phyloP scores from a whole-genome alignment of 2,113 vertebrate genomes.

The Anas platyrhynchos region DNA sequence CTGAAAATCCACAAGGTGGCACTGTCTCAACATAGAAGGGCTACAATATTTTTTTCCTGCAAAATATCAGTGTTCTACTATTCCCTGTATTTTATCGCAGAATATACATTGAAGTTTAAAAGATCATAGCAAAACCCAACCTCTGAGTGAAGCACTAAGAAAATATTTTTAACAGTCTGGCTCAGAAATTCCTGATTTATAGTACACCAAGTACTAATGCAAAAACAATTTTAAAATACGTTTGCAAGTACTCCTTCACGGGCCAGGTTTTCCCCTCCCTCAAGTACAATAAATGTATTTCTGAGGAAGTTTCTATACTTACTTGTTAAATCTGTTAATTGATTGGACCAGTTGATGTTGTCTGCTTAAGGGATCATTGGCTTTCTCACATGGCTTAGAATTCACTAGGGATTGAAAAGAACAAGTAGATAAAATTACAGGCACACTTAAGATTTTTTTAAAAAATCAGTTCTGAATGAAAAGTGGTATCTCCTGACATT shows the following conservation, averaged over 20 bases:
- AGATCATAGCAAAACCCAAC: neutral
- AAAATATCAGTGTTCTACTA: neutral
- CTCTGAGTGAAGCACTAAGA: neutral
- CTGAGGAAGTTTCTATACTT: constrained; percentile 48
- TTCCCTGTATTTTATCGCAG: neutral
- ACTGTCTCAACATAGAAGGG: neutral
- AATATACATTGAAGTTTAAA: neutral
- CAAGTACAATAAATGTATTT: neutral
- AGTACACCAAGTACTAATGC: neutral
- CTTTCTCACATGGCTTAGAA: constrained; percentile 74
- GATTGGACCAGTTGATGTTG: constrained; percentile 80
- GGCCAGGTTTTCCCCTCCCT: neutral
- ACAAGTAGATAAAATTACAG: constrained; percentile 39
- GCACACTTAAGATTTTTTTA: neutral
- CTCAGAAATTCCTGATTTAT: neutral
- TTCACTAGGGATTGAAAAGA: constrained; percentile 71
- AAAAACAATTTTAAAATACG: neutral
- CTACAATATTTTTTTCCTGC: neutral
- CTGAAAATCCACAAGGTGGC: constrained; percentile 54
- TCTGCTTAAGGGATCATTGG: constrained; percentile 74
- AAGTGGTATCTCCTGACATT: neutral
- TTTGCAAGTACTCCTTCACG: neutral
- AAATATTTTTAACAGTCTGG: neutral
- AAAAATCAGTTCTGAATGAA: neutral
- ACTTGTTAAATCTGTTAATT: constrained; percentile 78